Percentiles rank a stretch among this genome's conserved stretches.
Conservation (phyloP, 2,113 vertebrate species). For the Dolichotis patagonum region DNA sequence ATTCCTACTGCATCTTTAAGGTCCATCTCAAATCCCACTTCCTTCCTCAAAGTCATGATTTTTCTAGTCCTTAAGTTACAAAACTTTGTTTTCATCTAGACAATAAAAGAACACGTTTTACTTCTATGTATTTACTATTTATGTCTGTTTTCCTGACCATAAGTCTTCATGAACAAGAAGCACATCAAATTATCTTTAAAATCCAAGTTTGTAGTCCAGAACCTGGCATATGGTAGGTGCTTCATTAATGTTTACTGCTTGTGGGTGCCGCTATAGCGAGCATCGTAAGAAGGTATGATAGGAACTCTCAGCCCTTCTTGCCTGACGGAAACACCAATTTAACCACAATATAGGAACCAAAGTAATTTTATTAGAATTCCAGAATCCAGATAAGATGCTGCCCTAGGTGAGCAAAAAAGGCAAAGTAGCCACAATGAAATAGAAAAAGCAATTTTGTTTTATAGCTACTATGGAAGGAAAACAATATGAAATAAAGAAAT, state of each 20-base stretch:
- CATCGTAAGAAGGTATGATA: neutral
- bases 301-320: neutral
- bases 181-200: neutral
- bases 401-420: neutral
- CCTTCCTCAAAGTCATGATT: neutral
- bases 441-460: neutral
- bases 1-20: neutral
- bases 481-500: neutral
- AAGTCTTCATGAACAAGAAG: neutral
- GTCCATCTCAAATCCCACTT: neutral
- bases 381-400: neutral
- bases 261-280: neutral
- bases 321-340: neutral
- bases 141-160: neutral
- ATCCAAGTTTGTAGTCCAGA: neutral
- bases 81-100: neutral
- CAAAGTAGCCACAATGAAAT: neutral
- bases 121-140: neutral
- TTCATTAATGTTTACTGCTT: neutral
- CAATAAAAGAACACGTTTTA: neutral
- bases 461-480: neutral
- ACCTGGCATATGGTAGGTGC: neutral
- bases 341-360: neutral
- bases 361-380: neutral
- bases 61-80: constrained; percentile 7